Base-by-base conservation (phyloP, 2,113 vertebrate genomes). In the Mus spicilegus region DNA sequence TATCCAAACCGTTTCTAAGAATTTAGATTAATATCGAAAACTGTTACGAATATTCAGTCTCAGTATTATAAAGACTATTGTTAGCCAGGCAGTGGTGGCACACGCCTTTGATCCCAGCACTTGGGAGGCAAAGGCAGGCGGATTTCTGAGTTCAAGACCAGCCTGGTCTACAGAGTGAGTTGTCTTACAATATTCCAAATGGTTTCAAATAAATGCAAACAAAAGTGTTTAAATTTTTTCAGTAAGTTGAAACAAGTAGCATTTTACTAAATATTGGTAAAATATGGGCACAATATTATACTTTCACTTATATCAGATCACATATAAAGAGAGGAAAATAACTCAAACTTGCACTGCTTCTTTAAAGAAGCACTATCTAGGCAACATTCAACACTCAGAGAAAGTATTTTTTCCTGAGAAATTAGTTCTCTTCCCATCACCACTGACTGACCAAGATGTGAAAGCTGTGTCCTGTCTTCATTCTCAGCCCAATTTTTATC, bases 161-260 rank as follows among this genome's bases (percentile, higher is more conserved):
- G 54, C 54, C 54, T 54, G 54, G 54, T 12, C 11, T 54, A 54
- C 54, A 54, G 54, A 54, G 54, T 54, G 54, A 54, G 12, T 54
- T 88, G 93, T 70, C 11, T 65, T 65, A 65, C 63, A 28, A 65
- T 88, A 65, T 92, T 81, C 49, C 70, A 94, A 93, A 85, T 75
- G 58, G 91, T 90, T 39, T 63, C 72, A 97, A 93, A 0, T 92
- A 36, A 96, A 96, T 94, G 77, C 72, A 96, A 94, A 94, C 89
- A 22, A 80, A 97, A 90, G 70, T n/a, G 14, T 88, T 24, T 97
- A 67, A 56, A 93, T 61, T 93, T 95, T 77, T n/a, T 58, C n/a
- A 75, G 19, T 87, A 96, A 95, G 26, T 14, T 96, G 46, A 90
- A 96, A 93, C 28, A 75, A 84, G 26, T 24, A 65, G 26, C 39